A percentile compares a stretch with the other conserved stretches of the same genome.
These are phyloP conservation scores for Tanypteryx hageni DNA, from an alignment of 2,888 invertebrate species.

Conservation along the genomic window DNA sequence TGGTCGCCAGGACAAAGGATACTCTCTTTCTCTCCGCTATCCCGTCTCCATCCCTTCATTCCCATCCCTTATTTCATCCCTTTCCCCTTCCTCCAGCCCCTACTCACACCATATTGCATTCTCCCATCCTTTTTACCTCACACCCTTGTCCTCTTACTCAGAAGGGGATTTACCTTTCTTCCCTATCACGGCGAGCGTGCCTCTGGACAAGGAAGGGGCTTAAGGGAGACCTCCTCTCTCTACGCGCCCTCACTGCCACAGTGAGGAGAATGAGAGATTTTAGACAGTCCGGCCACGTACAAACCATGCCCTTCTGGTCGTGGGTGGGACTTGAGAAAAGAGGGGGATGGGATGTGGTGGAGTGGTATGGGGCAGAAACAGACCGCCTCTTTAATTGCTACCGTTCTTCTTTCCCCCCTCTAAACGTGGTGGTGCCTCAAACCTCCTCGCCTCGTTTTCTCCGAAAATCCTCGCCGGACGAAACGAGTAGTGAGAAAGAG, in stretches of 20 bases:
- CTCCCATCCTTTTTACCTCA: not conserved
- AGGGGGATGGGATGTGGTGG: not conserved
- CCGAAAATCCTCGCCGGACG: not conserved
- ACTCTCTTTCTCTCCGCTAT: not conserved
- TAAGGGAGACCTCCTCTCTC: not conserved
- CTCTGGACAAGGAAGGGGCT: not conserved
- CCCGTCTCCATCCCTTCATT: not conserved
- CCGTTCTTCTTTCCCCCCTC: not conserved
- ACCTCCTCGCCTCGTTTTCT: not conserved
- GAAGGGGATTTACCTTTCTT: not conserved
- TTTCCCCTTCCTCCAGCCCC: not conserved
- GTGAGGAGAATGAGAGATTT: not conserved
- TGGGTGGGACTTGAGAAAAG: not conserved
- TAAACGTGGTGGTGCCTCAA: slow-evolving; percentile 21
- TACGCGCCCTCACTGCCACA: not conserved
- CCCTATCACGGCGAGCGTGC: slow-evolving; percentile 12
- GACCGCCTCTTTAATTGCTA: slow-evolving; percentile 31
- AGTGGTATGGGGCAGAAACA: not conserved
- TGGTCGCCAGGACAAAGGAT: not conserved
- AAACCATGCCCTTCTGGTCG: not conserved
- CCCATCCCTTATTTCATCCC: too few species aligned
- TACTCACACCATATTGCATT: not conserved
- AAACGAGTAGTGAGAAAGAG: not conserved
- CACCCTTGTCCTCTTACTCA: not conserved
- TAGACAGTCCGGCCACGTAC: slow-evolving; percentile 8